Conservation (phyloP, 2,113 vertebrate genomes). For the Orthonyx spaldingii region DNA sequence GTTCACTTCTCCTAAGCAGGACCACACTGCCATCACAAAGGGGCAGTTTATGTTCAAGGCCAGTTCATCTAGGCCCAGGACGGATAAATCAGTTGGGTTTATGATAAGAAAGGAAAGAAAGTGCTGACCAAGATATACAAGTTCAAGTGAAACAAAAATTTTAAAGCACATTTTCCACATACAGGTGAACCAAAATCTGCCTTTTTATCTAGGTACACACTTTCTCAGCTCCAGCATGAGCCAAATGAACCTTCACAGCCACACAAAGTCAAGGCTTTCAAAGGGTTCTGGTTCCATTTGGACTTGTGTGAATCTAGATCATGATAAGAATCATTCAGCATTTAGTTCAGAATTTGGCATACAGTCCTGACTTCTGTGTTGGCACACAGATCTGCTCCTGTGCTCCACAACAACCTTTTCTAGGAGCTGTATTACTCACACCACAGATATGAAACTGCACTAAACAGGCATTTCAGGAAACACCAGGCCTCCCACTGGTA, state of each 20-base stretch:
- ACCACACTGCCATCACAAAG: neutral
- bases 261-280: neutral
- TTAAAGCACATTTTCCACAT: neutral
- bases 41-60: no score
- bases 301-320: neutral
- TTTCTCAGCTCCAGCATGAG: neutral
- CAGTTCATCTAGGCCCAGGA: neutral
- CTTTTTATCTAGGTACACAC: neutral
- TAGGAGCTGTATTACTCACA: neutral
- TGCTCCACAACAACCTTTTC: neutral
- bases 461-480: constrained; percentile 35
- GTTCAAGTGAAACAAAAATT: neutral
- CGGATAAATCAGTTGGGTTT: neutral
- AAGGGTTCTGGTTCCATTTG: neutral
- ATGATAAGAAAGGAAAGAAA: neutral
- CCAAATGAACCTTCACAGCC: neutral
- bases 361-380: neutral
- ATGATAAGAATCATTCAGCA: neutral
- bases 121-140: neutral
- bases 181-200: neutral
- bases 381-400: neutral
- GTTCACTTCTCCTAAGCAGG: neutral
- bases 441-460: neutral
- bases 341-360: neutral
- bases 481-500: neutral